These are phyloP conservation scores for Onchidella celtica DNA, from an alignment of 2,888 invertebrate species.

Conservation along the genomic window DNA sequence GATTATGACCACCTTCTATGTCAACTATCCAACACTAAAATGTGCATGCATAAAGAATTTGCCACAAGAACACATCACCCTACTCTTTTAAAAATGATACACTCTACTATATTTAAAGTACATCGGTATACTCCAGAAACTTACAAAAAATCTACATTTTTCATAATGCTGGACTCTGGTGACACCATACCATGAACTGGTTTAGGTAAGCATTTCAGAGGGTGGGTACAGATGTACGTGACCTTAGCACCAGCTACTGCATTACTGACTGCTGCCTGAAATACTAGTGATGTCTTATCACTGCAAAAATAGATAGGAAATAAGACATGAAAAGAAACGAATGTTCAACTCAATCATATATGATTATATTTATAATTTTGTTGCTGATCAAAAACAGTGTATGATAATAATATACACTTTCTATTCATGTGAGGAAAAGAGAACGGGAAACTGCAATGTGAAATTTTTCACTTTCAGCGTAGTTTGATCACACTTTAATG, in stretches of 20 bases:
- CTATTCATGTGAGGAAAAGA: no score
- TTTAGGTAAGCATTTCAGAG: constrained; percentile 32
- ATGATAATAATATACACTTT: no score
- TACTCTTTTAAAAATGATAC: neutral
- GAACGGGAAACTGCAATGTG: no score
- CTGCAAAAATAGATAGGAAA: constrained; percentile 11
- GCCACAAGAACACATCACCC: neutral
- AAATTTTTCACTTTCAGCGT: no score
- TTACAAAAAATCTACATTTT: constrained; percentile 42
- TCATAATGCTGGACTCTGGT: constrained; percentile 41
- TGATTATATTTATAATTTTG: no score
- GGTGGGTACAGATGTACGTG: constrained; percentile 43
- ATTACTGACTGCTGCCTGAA: constrained; percentile 37
- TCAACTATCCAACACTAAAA: no score
- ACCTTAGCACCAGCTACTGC: constrained; percentile 19
- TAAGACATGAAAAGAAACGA: neutral
- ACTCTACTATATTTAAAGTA: neutral
- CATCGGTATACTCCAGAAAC: no score
- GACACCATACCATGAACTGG: constrained; percentile 37
- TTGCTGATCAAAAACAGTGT: neutral
- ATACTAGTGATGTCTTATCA: constrained; percentile 42
- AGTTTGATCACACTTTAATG: no score
- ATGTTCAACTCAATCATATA: no score
- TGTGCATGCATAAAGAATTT: neutral
- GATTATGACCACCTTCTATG: no score